Percentiles rank a stretch among this genome's conserved stretches.
phyloP scores from a whole-genome alignment of 2,888 invertebrate genomes.

The Pseudococcus viburni region DNA sequence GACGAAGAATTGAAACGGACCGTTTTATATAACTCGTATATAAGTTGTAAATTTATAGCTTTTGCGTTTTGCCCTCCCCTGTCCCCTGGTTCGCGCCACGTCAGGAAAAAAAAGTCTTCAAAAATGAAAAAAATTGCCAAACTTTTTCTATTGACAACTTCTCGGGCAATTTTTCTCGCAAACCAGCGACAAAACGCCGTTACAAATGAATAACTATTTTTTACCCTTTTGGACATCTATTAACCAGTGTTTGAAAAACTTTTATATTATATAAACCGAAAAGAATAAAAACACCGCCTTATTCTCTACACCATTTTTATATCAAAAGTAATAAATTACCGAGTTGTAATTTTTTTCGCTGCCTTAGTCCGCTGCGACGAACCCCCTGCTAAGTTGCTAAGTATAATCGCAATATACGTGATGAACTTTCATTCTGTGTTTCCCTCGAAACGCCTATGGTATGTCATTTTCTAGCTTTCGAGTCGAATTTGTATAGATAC shows the following conservation, averaged over 20 bases:
- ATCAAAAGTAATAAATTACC: constrained; percentile 21
- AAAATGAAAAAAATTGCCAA: constrained; percentile 54
- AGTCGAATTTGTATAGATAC: no score
- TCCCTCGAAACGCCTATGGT: neutral
- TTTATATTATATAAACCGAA: constrained; percentile 21
- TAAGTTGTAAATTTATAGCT: constrained; percentile 37
- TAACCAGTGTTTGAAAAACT: constrained; percentile 37
- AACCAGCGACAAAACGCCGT: constrained; percentile 53
- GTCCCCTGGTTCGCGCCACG: neutral
- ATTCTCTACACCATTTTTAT: neutral
- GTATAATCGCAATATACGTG: neutral
- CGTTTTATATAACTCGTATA: constrained; percentile 16
- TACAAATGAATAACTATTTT: constrained; percentile 52
- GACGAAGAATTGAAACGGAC: constrained; percentile 29
- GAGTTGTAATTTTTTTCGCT: neutral
- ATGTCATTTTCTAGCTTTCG: neutral
- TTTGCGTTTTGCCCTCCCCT: neutral
- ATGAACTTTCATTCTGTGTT: neutral
- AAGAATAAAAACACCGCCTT: constrained; percentile 26
- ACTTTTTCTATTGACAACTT: constrained; percentile 52
- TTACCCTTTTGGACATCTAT: constrained; percentile 14
- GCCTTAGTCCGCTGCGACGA: neutral
- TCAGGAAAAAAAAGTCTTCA: neutral
- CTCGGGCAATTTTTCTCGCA: constrained; percentile 32
- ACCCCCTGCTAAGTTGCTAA: neutral